Evolutionary conservation across 2,113 vertebrate species (phyloP), one percentile per base, ranked within the genome.

Genomic region (Alouatta palliata): DNA sequence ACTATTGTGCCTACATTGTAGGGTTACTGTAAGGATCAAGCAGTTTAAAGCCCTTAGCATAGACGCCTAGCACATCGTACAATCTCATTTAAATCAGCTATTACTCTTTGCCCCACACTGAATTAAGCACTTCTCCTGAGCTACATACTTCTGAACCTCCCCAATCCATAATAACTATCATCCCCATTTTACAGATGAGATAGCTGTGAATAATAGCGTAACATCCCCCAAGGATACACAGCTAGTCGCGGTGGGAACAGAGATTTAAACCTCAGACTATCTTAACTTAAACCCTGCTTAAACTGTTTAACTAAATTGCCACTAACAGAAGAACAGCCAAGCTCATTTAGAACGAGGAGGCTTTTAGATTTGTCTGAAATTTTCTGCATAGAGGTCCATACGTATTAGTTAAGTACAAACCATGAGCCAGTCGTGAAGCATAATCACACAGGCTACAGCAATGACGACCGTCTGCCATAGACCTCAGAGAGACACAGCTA

Each of bases 401-500:
- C 21, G 11, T 61, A 93, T 37, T 92, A 96, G 84, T 37, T 40
- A 94, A 92, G n/a, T 75, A 40, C 20, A 85, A 94, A 47, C 66
- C 54, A 35, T 14, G 6, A 61, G 30, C 71, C 54, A 61, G 27
- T 66, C 40, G 40, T 79, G 84, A 90, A 93, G 45, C n/a, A 19
- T 89, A 54, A 68, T 84, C 79, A 87, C 19, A 71, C n/a, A 0
- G 2, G 47, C 40, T 71, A 27, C 6, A 79, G 66, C 37, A 68
- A 82, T 45, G 16, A 54, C n/a, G 40, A 81, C 58, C 94, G 66
- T 87, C 80, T 58, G 49, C 40, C 58, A 10, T 1, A 85, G 30
- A 73, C 84, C 77, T 96, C 96, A 97, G 70, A 77, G 16, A 96
- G 58, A 52, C 90, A 73, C 0, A 49, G 86, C 95, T 77, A 87